Base-by-base conservation (phyloP, 1,140 invertebrate species). In the Dendrolimus punctatus region DNA sequence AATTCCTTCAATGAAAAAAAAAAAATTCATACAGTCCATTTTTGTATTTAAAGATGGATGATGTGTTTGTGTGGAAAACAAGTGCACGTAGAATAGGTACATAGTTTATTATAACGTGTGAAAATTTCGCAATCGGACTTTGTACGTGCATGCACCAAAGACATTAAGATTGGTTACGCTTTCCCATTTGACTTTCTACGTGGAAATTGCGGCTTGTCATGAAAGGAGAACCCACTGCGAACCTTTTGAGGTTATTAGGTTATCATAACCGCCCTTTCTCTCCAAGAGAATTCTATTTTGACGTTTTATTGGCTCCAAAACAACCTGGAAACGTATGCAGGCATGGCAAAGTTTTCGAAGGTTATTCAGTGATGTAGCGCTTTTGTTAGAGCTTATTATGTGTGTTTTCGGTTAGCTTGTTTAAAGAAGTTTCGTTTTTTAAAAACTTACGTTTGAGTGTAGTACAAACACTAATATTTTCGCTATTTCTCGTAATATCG, bases 201-300 rank as follows among this genome's bases (percentile, higher is more conserved):
- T 74, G 70, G 72, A 79, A 75, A 81, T 80, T 78, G 73, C 73
- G 66, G 72, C 66, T 80, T 80, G 76, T 80, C 80, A 81, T 81
- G 80, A 84, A 80, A 79, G 54, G 52, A 64, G 70, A 58, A 68
- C 57, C 62, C 63, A 70, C 60, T 60, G 23, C 23, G 60, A 66
- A 68, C 63, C 68, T 73, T 76, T 77, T 70, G 57, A 76, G 73
- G 76, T 75, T 73, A 80, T 73, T 76, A 71, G 72, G 72, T 72
- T 81, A 77, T 77, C 71, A 72, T 68, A 70, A 69, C 60, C 43
- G 58, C 53, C 59, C 58, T 64, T 61, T 51, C 49, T 66, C 56
- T 64, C 53, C 46, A 56, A 56, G 62, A 62, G 49, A 50, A 60
- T 64, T 38, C 36, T 8, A 36, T 44, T 65, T 62, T 64, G 59